Conservation (phyloP, 2,797 vertebrate species). For the Darevskia mixta region DNA sequence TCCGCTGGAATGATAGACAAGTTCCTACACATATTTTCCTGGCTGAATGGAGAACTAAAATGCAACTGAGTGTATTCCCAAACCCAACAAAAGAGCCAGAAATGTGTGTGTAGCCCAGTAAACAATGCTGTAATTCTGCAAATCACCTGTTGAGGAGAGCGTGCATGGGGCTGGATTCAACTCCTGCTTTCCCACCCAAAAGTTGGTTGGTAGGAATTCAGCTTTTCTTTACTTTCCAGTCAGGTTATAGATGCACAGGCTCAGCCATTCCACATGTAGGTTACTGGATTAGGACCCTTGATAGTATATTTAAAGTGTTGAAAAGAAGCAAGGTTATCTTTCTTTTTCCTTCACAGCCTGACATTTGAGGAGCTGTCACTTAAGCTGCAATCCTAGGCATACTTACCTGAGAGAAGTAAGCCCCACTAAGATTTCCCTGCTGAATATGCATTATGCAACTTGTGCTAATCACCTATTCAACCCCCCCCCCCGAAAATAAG, state of each 20-base stretch:
- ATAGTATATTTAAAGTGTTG: background rate
- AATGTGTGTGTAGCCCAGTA: background rate
- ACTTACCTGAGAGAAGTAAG: no score
- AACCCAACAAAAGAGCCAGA: background rate
- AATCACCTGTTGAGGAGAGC: background rate
- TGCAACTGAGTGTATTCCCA: background rate
- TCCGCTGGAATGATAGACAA: background rate
- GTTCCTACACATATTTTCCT: background rate
- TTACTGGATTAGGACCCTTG: no score
- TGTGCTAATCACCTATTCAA: background rate
- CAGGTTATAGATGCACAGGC: background rate
- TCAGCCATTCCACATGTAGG: no score
- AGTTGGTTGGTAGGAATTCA: background rate
- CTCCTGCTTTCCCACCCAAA: background rate
- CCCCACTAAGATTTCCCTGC: background rate
- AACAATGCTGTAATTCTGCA: background rate
- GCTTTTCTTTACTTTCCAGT: background rate
- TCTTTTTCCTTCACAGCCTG: background rate
- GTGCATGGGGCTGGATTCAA: background rate
- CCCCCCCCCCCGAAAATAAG: no score
- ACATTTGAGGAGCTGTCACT: no score
- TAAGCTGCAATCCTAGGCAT: no score
- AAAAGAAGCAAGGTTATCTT: background rate
- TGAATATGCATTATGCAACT: background rate
- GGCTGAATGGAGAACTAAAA: background rate